These are phyloP conservation scores for Bombus balteatus DNA, from an alignment of 1,140 invertebrate species.

Conservation along the genomic window DNA sequence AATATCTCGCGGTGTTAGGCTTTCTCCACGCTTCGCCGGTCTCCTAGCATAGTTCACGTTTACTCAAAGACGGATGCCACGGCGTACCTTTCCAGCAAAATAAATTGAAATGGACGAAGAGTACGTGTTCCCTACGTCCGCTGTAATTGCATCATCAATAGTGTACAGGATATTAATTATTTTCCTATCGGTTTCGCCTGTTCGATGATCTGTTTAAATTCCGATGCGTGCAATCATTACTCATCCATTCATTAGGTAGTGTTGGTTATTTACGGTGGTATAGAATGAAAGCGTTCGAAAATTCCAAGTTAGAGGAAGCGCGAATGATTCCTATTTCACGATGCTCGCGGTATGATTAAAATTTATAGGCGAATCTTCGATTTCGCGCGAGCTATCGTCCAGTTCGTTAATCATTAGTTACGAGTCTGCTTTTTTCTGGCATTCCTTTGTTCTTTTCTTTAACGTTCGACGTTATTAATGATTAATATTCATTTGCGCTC, in stretches of 20 bases:
- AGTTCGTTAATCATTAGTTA: slow-evolving; percentile 3
- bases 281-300: neutral
- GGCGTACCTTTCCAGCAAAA: neutral
- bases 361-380: slow-evolving; percentile 10
- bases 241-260: neutral
- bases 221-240: neutral
- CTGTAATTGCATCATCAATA: too few relatives aligned
- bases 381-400: neutral
- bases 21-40: neutral
- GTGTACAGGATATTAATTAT: neutral
- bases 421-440: neutral
- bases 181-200: neutral
- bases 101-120: neutral
- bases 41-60: slow-evolving; percentile 27
- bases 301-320: neutral
- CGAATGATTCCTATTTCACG: neutral
- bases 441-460: neutral
- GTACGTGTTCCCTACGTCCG: neutral
- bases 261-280: neutral
- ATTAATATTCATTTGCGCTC: slow-evolving; percentile 34
- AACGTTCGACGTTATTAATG: neutral
- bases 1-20: slow-evolving; percentile 60
- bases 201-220: neutral
- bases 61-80: neutral
- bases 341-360: neutral